phyloP scores from a whole-genome alignment of 2,113 vertebrate species.

The Python bivittatus region DNA sequence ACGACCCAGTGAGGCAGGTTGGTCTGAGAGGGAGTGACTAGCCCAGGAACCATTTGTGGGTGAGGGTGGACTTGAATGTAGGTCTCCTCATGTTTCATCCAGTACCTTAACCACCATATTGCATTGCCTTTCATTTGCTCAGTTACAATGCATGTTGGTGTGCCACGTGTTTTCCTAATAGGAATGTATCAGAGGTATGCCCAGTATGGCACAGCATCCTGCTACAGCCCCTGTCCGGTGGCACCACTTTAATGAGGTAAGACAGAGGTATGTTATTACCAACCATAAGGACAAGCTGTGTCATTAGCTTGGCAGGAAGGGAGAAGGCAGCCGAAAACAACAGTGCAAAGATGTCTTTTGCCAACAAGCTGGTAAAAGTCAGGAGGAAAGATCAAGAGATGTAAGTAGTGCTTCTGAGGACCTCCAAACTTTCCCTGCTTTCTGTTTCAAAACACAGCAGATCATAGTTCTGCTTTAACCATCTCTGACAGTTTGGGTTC shows the following conservation, averaged over 20 bases:
- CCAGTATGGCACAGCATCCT: background rate
- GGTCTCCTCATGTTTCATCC: background rate
- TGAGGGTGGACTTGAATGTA: background rate
- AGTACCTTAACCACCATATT: background rate
- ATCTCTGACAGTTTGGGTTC: background rate
- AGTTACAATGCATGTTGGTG: background rate
- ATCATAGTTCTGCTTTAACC: background rate
- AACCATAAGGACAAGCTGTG: background rate
- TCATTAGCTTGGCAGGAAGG: background rate
- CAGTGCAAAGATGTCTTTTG: background rate
- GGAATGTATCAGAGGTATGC: background rate
- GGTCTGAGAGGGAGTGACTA: background rate
- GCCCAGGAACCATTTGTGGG: background rate
- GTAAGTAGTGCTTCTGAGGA: background rate
- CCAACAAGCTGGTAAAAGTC: background rate
- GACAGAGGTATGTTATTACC: background rate
- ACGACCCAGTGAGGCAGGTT: background rate
- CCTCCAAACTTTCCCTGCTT: background rate
- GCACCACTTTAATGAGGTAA: background rate
- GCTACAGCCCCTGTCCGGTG: background rate
- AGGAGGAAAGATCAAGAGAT: background rate
- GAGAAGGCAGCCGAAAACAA: background rate
- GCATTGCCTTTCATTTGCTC: background rate
- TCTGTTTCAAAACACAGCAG: background rate
- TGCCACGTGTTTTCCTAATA: background rate